Evolutionary conservation across 1,140 invertebrate species (phyloP).

Genomic region (Pachypsylla venusta): DNA sequence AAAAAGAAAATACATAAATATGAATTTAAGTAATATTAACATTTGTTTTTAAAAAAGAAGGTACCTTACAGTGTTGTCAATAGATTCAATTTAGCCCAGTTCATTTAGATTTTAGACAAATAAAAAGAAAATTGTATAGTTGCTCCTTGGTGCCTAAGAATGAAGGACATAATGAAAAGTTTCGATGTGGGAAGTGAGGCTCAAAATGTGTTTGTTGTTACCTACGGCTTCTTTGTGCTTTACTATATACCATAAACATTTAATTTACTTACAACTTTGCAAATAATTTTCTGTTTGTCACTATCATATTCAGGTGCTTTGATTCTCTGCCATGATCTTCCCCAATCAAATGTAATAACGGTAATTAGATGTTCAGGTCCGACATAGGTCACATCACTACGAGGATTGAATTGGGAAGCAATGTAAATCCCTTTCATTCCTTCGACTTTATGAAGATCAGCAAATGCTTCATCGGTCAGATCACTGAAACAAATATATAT

Average conservation of each 20-base stretch:
- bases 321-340: conserved; percentile 60
- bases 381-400: conserved; percentile 28
- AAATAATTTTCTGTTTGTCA: conserved; percentile 45
- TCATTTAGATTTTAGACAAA: too few relatives aligned
- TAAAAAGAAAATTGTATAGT: too few relatives aligned
- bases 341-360: conserved; percentile 77
- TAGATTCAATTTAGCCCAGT: too few relatives aligned
- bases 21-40: too few relatives aligned
- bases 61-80: too few relatives aligned
- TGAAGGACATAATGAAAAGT: too few relatives aligned
- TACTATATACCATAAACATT: not conserved
- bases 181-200: too few relatives aligned
- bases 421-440: conserved; percentile 79
- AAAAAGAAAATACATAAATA: conserved; percentile 22
- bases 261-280: conserved; percentile 34
- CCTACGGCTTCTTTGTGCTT: not conserved
- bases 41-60: too few relatives aligned
- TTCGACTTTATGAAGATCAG: conserved; percentile 76
- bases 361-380: conserved; percentile 57
- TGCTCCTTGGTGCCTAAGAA: too few relatives aligned
- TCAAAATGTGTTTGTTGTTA: too few relatives aligned
- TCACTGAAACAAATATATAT: too few relatives aligned
- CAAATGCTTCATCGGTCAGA: conserved; percentile 62
- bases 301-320: conserved; percentile 48
- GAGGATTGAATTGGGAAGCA: conserved; percentile 45